phyloP scores from a whole-genome alignment of 2,888 invertebrate genomes.

The Corbicula japonica region DNA sequence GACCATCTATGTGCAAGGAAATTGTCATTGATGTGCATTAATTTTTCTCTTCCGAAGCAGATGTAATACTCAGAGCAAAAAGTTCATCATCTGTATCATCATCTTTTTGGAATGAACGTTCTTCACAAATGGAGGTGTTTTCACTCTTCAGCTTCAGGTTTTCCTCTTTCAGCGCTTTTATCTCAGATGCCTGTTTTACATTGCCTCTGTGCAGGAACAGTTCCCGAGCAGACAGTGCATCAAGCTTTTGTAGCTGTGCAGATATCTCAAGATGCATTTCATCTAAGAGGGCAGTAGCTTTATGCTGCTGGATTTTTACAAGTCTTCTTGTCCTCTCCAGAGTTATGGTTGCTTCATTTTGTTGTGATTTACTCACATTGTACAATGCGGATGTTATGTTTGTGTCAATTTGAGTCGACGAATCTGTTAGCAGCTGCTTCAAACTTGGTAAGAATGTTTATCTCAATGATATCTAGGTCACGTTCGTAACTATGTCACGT shows the following conservation, averaged over 20 bases:
- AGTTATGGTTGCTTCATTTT: constrained; percentile 20
- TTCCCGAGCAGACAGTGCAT: constrained; percentile 16
- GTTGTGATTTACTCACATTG: constrained; percentile 19
- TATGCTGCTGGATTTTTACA: constrained; percentile 19
- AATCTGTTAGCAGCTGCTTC: constrained; percentile 18
- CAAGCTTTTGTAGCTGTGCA: constrained; percentile 9
- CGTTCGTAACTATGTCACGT: no score
- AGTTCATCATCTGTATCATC: neutral
- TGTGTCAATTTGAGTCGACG: constrained; percentile 14
- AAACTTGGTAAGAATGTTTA: no score
- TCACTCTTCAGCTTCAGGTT: constrained; percentile 17
- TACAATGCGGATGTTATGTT: constrained; percentile 18
- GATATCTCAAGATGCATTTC: constrained; percentile 14
- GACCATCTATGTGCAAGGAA: neutral
- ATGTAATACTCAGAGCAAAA: constrained; percentile 1
- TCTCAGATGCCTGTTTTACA: constrained; percentile 17
- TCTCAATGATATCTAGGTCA: no score
- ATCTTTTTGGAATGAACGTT: constrained; percentile 17
- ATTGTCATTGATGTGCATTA: constrained; percentile 1
- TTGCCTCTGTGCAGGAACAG: constrained; percentile 7
- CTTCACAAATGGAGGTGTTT: constrained; percentile 21
- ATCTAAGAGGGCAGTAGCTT: constrained; percentile 11
- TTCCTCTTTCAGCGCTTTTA: constrained; percentile 16
- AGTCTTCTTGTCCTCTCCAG: constrained; percentile 19
- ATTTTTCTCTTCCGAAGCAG: neutral